phyloP scores from a whole-genome alignment of 2,113 vertebrate genomes.

The Oxygymnocypris stewartii region DNA sequence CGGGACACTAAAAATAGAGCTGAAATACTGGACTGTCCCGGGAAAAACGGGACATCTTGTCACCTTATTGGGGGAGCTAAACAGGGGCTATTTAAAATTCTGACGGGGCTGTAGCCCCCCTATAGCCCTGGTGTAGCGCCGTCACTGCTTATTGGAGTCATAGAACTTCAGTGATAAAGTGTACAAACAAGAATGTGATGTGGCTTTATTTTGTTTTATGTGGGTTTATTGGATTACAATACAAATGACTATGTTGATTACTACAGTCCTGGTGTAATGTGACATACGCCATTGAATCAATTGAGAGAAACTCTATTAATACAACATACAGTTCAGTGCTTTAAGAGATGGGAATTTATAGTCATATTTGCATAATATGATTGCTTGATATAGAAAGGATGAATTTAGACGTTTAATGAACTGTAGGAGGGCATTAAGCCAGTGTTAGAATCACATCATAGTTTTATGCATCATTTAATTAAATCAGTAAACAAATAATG shows the following conservation, averaged over 20 bases:
- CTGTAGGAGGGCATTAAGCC: slow-evolving; percentile 10
- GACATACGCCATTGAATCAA: background rate
- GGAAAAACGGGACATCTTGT: no score
- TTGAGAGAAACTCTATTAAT: slow-evolving; percentile 15
- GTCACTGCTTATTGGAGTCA: background rate
- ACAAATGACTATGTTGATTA: slow-evolving; percentile 6
- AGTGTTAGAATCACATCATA: background rate
- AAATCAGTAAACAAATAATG: slow-evolving; percentile 1
- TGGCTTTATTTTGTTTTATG: no score
- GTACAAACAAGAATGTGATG: slow-evolving; percentile 1
- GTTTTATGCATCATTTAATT: slow-evolving; percentile 3
- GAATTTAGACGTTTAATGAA: slow-evolving; percentile 5
- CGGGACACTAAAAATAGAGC: no score
- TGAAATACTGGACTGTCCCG: no score
- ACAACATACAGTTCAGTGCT: slow-evolving; percentile 7
- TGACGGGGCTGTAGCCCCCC: no score
- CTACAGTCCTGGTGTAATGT: background rate
- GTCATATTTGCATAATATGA: slow-evolving; percentile 44
- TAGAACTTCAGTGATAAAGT: background rate
- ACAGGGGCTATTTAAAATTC: no score
- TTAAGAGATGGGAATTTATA: slow-evolving; percentile 16
- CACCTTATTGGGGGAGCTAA: no score
- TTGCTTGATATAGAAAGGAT: background rate
- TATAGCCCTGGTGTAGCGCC: no score
- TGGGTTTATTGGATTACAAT: background rate